Conservation (phyloP, 2,797 vertebrate species). For the Lagodon rhomboides region DNA sequence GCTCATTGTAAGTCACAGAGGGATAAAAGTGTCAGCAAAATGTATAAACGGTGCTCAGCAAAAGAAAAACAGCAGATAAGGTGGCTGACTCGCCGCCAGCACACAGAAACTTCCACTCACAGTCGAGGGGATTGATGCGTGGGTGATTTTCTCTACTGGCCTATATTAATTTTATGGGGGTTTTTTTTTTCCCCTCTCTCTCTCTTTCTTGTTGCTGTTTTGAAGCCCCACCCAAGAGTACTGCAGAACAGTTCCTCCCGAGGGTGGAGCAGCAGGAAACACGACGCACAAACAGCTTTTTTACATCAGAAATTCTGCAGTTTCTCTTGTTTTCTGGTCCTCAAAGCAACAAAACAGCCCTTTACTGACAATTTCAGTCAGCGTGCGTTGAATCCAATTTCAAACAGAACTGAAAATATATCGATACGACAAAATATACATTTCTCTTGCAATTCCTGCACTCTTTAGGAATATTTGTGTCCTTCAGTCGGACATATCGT, state of each 20-base stretch:
- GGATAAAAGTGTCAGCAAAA: constrained; percentile 46
- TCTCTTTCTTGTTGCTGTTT: constrained; percentile 16
- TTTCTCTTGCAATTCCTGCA: no score
- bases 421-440: no score
- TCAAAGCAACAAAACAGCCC: not conserved
- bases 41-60: constrained; percentile 45
- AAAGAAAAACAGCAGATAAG: constrained; percentile 31
- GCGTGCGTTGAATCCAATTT: not conserved
- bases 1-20: not conserved
- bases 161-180: constrained; percentile 12
- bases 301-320: not conserved
- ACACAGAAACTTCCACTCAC: constrained; percentile 21
- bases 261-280: constrained; percentile 31
- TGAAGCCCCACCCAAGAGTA: constrained; percentile 51
- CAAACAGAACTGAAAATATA: no score
- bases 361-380: no score
- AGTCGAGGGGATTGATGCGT: constrained; percentile 28
- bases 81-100: constrained; percentile 14
- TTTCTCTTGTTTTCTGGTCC: not conserved
- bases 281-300: not conserved
- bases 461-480: no score
- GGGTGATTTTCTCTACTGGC: constrained; percentile 37
- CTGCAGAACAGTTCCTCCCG: constrained; percentile 56
- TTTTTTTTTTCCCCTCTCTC: not conserved
- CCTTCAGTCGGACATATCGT: no score